Conservation (phyloP, 2,797 vertebrate genomes). For the Microchirus variegatus region DNA sequence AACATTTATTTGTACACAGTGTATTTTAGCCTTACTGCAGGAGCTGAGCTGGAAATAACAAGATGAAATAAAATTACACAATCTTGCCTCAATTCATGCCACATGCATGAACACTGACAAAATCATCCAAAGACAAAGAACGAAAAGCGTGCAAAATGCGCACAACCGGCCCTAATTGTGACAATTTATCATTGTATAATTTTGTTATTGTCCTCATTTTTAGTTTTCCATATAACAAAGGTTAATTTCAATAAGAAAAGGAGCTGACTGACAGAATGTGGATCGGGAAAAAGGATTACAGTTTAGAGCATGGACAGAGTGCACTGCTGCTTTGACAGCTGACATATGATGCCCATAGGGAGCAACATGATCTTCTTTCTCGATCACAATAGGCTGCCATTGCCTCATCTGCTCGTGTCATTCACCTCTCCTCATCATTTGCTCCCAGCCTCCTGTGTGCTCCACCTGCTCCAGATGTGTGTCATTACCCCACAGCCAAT, state of each 20-base stretch:
- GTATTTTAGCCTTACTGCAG: too few relatives aligned
- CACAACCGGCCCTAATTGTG: too few relatives aligned
- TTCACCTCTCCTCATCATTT: constrained; percentile 14
- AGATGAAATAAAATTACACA: too few relatives aligned
- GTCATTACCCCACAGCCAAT: not conserved
- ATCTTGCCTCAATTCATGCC: too few relatives aligned
- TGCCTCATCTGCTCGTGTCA: not conserved
- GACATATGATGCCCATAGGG: constrained; percentile 30
- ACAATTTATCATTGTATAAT: too few relatives aligned
- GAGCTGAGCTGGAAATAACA: too few relatives aligned
- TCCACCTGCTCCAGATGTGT: constrained; percentile 4
- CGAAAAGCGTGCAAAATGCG: too few relatives aligned
- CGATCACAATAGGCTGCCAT: constrained; percentile 24
- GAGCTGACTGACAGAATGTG: not conserved
- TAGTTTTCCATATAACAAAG: too few relatives aligned
- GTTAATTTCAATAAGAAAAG: not conserved
- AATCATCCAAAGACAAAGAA: too few relatives aligned
- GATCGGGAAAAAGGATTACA: not conserved
- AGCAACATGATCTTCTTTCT: constrained; percentile 13
- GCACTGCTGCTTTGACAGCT: constrained; percentile 28
- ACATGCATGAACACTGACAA: too few relatives aligned
- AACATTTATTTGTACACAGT: too few relatives aligned
- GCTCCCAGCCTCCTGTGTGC: constrained; percentile 1
- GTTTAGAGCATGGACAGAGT: not conserved
- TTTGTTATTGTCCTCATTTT: too few relatives aligned